Conservation (phyloP, 2,113 vertebrate species). For the Ochotona princeps region DNA sequence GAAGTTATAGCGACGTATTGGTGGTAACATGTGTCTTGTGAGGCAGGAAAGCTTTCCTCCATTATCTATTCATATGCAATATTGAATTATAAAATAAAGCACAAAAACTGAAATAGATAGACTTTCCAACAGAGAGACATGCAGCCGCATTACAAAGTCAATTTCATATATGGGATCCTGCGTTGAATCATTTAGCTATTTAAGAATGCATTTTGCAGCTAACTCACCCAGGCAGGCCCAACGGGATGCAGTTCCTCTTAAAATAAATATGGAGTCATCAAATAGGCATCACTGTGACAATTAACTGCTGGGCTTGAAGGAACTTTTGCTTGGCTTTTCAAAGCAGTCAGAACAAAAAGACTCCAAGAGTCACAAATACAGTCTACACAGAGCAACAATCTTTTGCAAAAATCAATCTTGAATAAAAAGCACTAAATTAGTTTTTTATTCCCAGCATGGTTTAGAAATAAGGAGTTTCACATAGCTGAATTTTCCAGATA, state of each 20-base stretch:
- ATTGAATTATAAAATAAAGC: conserved; percentile 80
- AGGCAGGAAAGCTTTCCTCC: conserved; percentile 67
- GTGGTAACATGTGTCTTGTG: conserved; percentile 66
- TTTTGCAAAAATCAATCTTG: conserved; percentile 63
- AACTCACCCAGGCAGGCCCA: conserved; percentile 80
- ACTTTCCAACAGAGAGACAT: conserved; percentile 74
- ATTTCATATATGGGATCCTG: conserved; percentile 75
- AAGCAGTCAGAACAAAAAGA: conserved; percentile 71
- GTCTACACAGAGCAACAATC: conserved; percentile 35
- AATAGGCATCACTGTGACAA: conserved; percentile 75
- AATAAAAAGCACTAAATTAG: conserved; percentile 36
- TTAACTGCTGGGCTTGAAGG: conserved; percentile 75
- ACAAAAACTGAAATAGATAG: conserved; percentile 68
- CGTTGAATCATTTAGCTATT: conserved; percentile 79
- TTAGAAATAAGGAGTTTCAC: conserved; percentile 14
- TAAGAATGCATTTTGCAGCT: conserved; percentile 76
- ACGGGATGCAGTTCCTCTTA: conserved; percentile 73
- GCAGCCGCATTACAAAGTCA: conserved; percentile 71
- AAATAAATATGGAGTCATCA: conserved; percentile 82
- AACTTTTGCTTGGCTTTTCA: conserved; percentile 72
- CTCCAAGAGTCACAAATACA: conserved; percentile 49
- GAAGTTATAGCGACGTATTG: conserved; percentile 54
- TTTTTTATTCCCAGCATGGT: background rate
- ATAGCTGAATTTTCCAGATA: conserved; percentile 22
- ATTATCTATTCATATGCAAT: conserved; percentile 78